Conservation (phyloP, 2,113 vertebrate genomes). For the Numenius arquata region DNA sequence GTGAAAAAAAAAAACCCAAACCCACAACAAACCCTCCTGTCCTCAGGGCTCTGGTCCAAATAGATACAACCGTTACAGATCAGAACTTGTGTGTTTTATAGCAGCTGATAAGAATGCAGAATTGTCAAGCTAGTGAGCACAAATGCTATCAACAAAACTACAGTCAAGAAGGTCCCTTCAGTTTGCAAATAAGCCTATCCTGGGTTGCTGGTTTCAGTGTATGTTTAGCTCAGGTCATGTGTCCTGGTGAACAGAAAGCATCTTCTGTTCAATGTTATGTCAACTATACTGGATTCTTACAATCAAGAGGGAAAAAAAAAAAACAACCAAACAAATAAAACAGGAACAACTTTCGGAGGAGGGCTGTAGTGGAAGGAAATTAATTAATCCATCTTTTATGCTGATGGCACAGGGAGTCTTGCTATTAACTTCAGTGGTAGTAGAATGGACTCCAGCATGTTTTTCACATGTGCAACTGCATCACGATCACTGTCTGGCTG, state of each 20-base stretch:
- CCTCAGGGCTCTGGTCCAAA: neutral
- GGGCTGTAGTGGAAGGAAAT: neutral
- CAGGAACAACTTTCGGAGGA: neutral
- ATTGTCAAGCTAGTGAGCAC: neutral
- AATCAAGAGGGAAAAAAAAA: neutral
- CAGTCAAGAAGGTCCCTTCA: neutral
- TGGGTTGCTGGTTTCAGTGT: neutral
- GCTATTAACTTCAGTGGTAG: neutral
- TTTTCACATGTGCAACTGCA: neutral
- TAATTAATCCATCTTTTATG: neutral
- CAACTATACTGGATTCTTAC: neutral
- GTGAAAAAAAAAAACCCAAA: neutral
- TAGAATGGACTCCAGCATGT: neutral
- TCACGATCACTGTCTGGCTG: neutral
- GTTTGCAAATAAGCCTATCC: neutral
- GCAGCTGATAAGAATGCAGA: neutral
- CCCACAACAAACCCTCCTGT: neutral
- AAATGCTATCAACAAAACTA: neutral
- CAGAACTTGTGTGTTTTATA: neutral
- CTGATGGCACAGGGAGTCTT: neutral
- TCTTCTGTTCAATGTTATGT: neutral
- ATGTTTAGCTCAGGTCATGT: neutral
- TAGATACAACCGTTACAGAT: neutral
- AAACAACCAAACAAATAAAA: neutral
- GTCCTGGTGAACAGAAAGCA: neutral